Percentiles rank a stretch among this genome's conserved stretches.
These are phyloP conservation scores for Cyrtodaria siliqua DNA, from an alignment of 2,888 invertebrate species.

Conservation along the genomic window DNA sequence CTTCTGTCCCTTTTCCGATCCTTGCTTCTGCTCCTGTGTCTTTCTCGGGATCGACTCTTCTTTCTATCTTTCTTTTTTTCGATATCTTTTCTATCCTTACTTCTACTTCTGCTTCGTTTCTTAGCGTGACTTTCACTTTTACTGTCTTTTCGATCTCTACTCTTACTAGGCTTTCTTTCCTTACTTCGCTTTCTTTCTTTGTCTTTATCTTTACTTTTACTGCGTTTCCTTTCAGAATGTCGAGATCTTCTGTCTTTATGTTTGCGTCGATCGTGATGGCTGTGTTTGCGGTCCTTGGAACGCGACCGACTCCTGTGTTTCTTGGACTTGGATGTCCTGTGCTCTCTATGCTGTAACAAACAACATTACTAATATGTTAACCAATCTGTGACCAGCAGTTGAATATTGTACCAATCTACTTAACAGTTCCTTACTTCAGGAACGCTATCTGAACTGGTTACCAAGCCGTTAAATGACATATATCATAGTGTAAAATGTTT, in stretches of 20 bases:
- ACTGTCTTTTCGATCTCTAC: slow-evolving; percentile 44
- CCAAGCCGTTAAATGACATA: no score
- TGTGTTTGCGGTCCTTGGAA: slow-evolving; percentile 59
- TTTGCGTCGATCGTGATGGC: slow-evolving; percentile 54
- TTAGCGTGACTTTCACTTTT: slow-evolving; percentile 43
- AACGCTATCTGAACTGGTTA: no score
- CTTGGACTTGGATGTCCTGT: slow-evolving; percentile 16
- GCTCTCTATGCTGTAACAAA: slow-evolving; percentile 15
- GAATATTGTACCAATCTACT: no score
- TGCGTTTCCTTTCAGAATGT: slow-evolving; percentile 50
- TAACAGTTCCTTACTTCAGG: no score
- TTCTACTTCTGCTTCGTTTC: slow-evolving; percentile 44
- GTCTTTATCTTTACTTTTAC: slow-evolving; percentile 33
- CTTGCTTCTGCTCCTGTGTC: slow-evolving; percentile 59
- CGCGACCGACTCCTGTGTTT: slow-evolving; percentile 55
- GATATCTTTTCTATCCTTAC: slow-evolving; percentile 34
- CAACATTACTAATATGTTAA: no score
- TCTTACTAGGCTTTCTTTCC: slow-evolving; percentile 47
- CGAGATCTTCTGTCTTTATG: slow-evolving; percentile 57
- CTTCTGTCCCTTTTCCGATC: slow-evolving; percentile 57
- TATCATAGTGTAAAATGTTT: background rate
- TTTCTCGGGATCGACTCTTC: slow-evolving; percentile 49
- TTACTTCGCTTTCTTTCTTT: slow-evolving; percentile 46
- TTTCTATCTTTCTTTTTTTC: slow-evolving; percentile 55
- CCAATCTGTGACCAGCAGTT: no score